Evolutionary conservation across 2,888 invertebrate species (phyloP).

Genomic region (Drosophila mulleri): DNA sequence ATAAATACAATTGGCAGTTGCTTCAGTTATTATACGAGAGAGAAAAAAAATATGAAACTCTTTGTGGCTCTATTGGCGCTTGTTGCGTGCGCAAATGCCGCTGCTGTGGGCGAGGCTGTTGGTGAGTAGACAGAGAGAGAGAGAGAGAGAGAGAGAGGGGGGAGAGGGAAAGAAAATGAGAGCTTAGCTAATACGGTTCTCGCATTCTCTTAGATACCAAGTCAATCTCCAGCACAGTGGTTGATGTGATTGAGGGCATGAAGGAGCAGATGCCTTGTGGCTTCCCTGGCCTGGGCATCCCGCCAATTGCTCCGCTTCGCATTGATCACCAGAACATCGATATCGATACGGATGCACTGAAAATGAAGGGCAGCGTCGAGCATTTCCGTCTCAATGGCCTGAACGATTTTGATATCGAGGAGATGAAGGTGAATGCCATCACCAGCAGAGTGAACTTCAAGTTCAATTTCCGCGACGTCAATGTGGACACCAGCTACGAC

Average conservation of each 20-base stretch:
- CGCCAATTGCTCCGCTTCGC: conserved; percentile 80
- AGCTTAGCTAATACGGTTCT: not conserved
- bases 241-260: conserved; percentile 58
- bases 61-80: conserved; percentile 75
- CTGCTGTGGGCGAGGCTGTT: conserved; percentile 52
- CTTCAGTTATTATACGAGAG: conserved; percentile 63
- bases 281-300: conserved; percentile 73
- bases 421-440: conserved; percentile 77
- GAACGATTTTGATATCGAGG: conserved; percentile 74
- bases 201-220: conserved; percentile 51
- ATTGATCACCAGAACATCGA: conserved; percentile 67
- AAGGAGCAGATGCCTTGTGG: conserved; percentile 82
- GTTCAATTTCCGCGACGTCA: conserved; percentile 74
- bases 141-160: not conserved
- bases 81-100: conserved; percentile 72
- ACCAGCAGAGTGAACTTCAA: conserved; percentile 75
- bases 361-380: conserved; percentile 68
- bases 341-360: conserved; percentile 56
- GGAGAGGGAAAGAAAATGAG: not conserved
- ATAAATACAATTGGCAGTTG: conserved; percentile 64
- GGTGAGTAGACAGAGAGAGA: conserved; percentile 62
- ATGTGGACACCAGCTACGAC: conserved; percentile 76
- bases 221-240: conserved; percentile 72
- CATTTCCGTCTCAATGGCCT: conserved; percentile 75
- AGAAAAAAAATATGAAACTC: conserved; percentile 74